Evolutionary conservation across 2,113 vertebrate species (phyloP).

Genomic region (Montifringilla adamsi): DNA sequence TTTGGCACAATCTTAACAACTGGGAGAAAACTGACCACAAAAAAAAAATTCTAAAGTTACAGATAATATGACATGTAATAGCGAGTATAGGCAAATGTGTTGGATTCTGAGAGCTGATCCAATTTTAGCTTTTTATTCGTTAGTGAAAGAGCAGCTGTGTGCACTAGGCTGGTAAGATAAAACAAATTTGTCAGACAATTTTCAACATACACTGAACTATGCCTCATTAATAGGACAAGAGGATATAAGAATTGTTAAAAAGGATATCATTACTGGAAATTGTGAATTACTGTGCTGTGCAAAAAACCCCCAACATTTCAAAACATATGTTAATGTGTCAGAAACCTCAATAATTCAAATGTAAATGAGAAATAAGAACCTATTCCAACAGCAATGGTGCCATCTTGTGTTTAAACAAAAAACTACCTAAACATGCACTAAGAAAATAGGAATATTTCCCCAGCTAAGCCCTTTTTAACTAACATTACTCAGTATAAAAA

Average conservation of each 20-base stretch:
- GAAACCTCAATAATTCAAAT: not conserved
- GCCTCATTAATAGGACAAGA: not conserved
- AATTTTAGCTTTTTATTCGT: not conserved
- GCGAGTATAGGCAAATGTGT: not conserved
- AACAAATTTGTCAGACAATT: not conserved
- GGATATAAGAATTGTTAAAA: not conserved
- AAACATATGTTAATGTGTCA: not conserved
- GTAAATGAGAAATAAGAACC: not conserved
- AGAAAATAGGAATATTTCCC: not conserved
- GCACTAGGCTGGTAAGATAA: not conserved
- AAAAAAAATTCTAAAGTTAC: not conserved
- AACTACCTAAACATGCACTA: not conserved
- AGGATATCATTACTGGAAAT: not conserved
- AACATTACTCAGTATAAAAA: not conserved
- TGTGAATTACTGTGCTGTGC: not conserved
- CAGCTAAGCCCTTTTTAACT: not conserved
- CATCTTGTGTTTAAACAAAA: constrained; percentile 33
- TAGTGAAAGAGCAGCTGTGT: not conserved
- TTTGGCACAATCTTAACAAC: not conserved
- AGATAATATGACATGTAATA: not conserved
- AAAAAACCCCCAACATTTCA: not conserved
- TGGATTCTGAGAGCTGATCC: not conserved
- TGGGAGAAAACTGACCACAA: not conserved
- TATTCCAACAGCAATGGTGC: constrained; percentile 6
- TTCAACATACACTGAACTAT: not conserved